These are phyloP conservation scores for Serranus cabrilla DNA, from an alignment of 2,797 vertebrate species.

Conservation along the genomic window DNA sequence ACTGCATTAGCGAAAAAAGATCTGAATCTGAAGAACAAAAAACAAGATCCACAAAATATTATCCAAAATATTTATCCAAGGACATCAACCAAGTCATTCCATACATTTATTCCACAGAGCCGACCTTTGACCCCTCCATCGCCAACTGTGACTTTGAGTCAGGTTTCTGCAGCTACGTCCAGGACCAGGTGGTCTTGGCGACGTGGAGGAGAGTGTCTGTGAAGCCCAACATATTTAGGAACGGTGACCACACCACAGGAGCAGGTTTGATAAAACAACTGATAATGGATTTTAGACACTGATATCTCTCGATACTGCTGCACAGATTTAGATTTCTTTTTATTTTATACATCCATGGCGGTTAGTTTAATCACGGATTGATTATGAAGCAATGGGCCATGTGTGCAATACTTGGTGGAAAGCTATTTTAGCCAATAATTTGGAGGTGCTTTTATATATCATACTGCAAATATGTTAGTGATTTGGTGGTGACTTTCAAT, in stretches of 20 bases:
- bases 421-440: too few species aligned
- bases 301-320: too few species aligned
- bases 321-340: too few species aligned
- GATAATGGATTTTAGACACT: background rate
- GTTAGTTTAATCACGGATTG: too few species aligned
- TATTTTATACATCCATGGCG: too few species aligned
- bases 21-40: background rate
- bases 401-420: too few species aligned
- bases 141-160: conserved; percentile 93
- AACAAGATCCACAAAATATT: background rate
- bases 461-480: background rate
- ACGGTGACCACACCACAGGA: conserved; percentile 94
- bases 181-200: conserved; percentile 80
- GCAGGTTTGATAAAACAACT: conserved; percentile 82
- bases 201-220: conserved; percentile 92
- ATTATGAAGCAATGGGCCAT: too few species aligned
- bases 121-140: conserved; percentile 87
- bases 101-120: conserved; percentile 77
- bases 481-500: background rate
- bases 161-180: conserved; percentile 90
- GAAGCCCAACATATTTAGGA: conserved; percentile 90
- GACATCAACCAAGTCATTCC: background rate
- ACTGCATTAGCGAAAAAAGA: too few species aligned
- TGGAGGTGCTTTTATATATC: background rate
- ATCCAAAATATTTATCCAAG: background rate